These are phyloP conservation scores for Lithosia quadra DNA, from an alignment of 2,888 invertebrate species.

Conservation along the genomic window DNA sequence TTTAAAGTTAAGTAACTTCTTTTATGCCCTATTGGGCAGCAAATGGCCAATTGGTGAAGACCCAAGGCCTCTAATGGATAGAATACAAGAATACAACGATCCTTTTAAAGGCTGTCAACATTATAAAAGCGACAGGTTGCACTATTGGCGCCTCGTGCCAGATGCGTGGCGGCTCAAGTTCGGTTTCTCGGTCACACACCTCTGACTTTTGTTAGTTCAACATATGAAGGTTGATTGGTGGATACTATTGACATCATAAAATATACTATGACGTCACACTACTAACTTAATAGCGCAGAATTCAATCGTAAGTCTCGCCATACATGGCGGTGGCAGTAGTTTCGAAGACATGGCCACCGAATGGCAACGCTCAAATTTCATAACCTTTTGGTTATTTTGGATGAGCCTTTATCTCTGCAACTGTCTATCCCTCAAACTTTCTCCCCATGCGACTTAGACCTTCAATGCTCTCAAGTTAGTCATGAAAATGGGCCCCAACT, in stretches of 20 bases:
- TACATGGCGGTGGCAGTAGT: too few relatives aligned
- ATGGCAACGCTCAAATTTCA: not conserved
- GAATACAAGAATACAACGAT: not conserved
- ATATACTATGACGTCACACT: not conserved
- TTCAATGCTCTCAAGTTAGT: too few relatives aligned
- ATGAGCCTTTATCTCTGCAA: not conserved
- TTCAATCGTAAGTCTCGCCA: too few relatives aligned
- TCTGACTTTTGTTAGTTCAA: not conserved
- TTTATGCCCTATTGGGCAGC: too few relatives aligned
- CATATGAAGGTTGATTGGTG: constrained; percentile 9
- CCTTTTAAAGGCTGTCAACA: not conserved
- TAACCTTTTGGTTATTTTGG: not conserved
- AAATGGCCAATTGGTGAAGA: not conserved
- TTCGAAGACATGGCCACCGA: too few relatives aligned
- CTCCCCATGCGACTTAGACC: too few relatives aligned
- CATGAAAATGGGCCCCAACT: too few relatives aligned
- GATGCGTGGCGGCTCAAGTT: not conserved
- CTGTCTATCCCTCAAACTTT: not conserved
- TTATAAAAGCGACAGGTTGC: not conserved
- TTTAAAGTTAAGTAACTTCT: too few relatives aligned
- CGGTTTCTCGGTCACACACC: not conserved
- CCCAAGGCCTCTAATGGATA: not conserved
- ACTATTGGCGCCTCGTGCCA: not conserved
- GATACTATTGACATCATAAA: not conserved
- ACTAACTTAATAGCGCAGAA: not conserved